Base-by-base conservation (phyloP, 1,140 invertebrate genomes). In the Papilio machaon region DNA sequence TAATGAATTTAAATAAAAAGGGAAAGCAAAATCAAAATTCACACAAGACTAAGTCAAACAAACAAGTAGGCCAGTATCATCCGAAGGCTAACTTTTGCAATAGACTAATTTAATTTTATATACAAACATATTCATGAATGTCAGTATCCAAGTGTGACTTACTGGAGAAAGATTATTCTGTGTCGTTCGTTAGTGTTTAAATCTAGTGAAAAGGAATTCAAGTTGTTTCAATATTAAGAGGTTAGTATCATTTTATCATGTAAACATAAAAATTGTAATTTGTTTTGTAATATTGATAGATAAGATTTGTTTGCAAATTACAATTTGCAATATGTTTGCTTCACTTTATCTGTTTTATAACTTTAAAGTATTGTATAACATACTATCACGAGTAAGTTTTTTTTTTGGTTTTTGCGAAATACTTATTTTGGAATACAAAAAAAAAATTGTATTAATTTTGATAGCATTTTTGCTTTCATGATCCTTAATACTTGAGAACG, bases 11-110 rank as follows among this genome's bases (percentile, higher is more conserved):
- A 77, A 80, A 76, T 75, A 73, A 85, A 85, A 84, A 79, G 77
- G 76, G 80, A 82, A 80, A 84, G 81, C 67, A 80, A 76, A 60
- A 75, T 80, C 46, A 83, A 58, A 80, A 47, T 64, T 78, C 43
- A 73, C 67, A 46, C 54, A 80, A 60, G 52, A 49, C 11, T 78
- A 70, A 80, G 43, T 73, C 9, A 19, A 64, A 2, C 35, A 8
- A 54, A 49, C 80, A 82, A 82, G 47, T 82, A 60, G 81, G 79
- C 49, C 81, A 81, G 83, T 81, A 79, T 80, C 82, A 82, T 87
- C 82, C 73, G 75, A 85, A 86, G 83, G 82, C 82, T 84, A 81
- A 84, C 81, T 83, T 88, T 85, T 83, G 83, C 80, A 86, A 87
- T 83, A 76, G 13, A 79, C 77, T 83, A 84, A 86, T 84, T 84